Evolutionary conservation across 1,140 invertebrate species (phyloP), one percentile per base, ranked within the genome.

Genomic region (Drosophila melanica): DNA sequence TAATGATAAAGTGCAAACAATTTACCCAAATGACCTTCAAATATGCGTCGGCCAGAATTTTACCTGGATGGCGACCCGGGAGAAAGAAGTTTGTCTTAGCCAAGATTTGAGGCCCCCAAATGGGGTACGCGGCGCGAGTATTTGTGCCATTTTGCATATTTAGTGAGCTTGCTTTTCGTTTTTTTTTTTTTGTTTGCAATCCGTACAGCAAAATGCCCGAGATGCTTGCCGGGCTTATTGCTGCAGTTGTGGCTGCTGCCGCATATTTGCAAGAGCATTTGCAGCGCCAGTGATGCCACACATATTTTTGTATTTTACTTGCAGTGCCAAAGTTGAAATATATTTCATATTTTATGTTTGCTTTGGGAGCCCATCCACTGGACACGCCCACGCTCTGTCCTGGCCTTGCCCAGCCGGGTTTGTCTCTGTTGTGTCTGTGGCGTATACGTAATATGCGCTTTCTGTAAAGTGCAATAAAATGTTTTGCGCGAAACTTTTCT

Each of bases 291-390:
- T 20, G 65, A 86, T 86, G 84, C 84, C 64, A 60, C 84, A 87
- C 76, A 79, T 84, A 89, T 89, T 87, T 89, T 35, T 59, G 41
- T 70, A 47, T 82, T 75, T 74, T 62, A 37, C 35, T 58, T 62
- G 35, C 60, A 44, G 81, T 64, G 70, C 77, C 77, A 82, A 87
- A 87, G 84, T 84, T 87, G 69, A 89, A 87, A 84, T 84, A 87
- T 89, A 89, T 87, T 89, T 87, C 84, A 87, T 87, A 89, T 89
- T 87, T 87, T 89, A 87, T 84, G 81, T 79, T 81, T 67, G 84
- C 79, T 64, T 58, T 64, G 84, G 84, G 79, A 87, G 58, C 62
- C 65, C 37, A 18, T 39, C 44, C 45, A 41, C 35, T 44, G 1
- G 39, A 5, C 51, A 0, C 39, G 2, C 2, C n/a, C n/a, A n/a